Base-by-base conservation (phyloP, 2,888 invertebrate species). In the Orthonevra nobilis region DNA sequence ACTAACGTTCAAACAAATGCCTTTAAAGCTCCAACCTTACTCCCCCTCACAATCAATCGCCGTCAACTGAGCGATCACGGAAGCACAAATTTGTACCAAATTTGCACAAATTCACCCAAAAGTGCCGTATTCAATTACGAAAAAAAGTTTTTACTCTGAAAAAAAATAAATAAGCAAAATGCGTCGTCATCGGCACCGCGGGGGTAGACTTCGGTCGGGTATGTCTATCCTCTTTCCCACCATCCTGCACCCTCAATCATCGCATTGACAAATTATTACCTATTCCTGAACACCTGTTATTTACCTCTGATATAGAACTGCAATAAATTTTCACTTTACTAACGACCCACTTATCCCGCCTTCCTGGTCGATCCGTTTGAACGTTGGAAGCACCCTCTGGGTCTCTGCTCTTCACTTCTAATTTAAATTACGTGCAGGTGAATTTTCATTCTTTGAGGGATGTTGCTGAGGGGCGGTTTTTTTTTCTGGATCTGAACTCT, bases 341-440 rank as follows among this genome's bases (percentile, higher is more conserved):
- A 77, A 77, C 72, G 72, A 72, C 77, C 77, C 60, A 72, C 72
- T 77, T 77, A 68, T 54, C 32, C 7, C 19, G 38, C 12, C n/a
- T 15, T 40, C 34, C 17, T 42, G 34, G 48, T 17, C 1, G 36
- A 32, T 10, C 34, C 28, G 44, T 70, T 34, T 44, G 23, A 5
- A 5, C 3, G 3, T 23, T 23, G 23, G 23, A 23, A 12, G 10
- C 58, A 56, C 28, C 61, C 56, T 50, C 38, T 40, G 70, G 63
- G 64, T 60, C 40, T 26, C 64, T 58, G 64, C 64, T 72, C 72
- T 77, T 72, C 64, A 77, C 77, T 77, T 77, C 70, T 66, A 77
- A 77, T 77, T 77, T 77, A 77, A 77, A 77, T 72, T 77, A 72
- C 77, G 77, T 77, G 77, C 77, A 60, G 70, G 77, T 72, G 77